A percentile compares a stretch with the other conserved stretches of the same genome.
These are phyloP conservation scores for Cryptus viduatorius DNA, from an alignment of 2,888 invertebrate genomes.

Conservation along the genomic window DNA sequence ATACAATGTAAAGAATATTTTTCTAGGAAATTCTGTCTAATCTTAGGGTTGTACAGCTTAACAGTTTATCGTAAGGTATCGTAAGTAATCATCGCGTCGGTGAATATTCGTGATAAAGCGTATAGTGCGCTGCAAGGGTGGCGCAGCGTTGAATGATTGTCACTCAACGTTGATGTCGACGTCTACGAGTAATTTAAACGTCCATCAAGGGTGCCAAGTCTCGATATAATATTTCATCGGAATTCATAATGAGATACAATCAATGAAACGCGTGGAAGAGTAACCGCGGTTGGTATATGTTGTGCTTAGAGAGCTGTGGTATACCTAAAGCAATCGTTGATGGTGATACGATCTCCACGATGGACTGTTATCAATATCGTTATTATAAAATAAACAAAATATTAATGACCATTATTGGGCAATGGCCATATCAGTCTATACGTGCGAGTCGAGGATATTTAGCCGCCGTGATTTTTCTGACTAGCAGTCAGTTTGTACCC, in stretches of 20 bases:
- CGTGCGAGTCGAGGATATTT: background rate
- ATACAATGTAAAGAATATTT: no score
- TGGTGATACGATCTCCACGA: conserved; percentile 7
- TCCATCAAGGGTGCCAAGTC: background rate
- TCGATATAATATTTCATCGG: background rate
- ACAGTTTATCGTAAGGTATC: no score
- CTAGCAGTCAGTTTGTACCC: conserved; percentile 31
- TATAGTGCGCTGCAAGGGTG: no score
- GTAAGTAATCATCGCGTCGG: no score
- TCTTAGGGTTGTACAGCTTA: no score
- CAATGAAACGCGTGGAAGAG: background rate
- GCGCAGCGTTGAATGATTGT: background rate
- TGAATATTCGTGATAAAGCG: no score
- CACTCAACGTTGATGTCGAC: conserved; percentile 20
- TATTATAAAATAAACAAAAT: conserved; percentile 59
- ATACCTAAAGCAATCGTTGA: background rate
- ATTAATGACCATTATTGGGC: conserved; percentile 49
- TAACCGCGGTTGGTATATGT: background rate
- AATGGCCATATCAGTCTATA: conserved; percentile 56
- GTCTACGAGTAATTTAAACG: conserved; percentile 42
- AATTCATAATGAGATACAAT: background rate
- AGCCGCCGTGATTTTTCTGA: conserved; percentile 17
- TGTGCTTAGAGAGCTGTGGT: no score
- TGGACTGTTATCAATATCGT: conserved; percentile 39
- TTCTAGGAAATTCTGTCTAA: no score